Base-by-base conservation (phyloP, 2,797 vertebrate genomes). In the Sphaeramia orbicularis region DNA sequence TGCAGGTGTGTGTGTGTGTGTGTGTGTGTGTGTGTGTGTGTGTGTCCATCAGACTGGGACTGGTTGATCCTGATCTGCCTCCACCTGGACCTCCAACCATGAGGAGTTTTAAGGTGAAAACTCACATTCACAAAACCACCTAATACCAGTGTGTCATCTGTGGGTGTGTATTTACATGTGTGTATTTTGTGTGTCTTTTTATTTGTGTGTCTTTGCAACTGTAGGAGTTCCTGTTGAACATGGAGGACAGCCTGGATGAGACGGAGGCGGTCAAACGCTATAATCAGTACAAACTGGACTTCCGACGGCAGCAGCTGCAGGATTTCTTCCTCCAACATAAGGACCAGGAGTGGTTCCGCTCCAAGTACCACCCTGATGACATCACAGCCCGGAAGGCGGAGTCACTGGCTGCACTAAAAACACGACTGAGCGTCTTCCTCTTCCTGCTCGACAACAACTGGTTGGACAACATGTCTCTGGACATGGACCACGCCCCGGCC, bases 271-370 rank as follows among this genome's bases (percentile, higher is more conserved):
- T 98, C 0, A 96, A 96, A 48, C 95, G 96, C 21, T 98, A 97
- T 73, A 97, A 97, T 6, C 96, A 97, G 82, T 97, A 98, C 75
- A 98, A 98, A 45, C 86, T 97, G 57, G 97, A 98, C 73, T 98
- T 97, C 86, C 85, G 96, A 0, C 92, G 96, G 0, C 97, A 98
- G 88, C 96, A 97, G 92, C 96, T 97, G 90, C 96, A 97, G 86
- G 96, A 98, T 37, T 97, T 97, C 88, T 98, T 97, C 90, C 81
- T 97, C 36, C 92, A 95, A 0, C 96, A 98, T 83, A 98, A 97
- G 78, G 95, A 96, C 0, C 95, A 98, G 82, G 96, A 97, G 92
- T 97, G 96, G 97, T 97, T 97, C 48, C 94, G 96, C 2, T 95
- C 95, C 1, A 96, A 95, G 75, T 97, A 96, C 75, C 96, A 97